phyloP scores from a whole-genome alignment of 1,140 invertebrate genomes.

The Nixonia krombeini region DNA sequence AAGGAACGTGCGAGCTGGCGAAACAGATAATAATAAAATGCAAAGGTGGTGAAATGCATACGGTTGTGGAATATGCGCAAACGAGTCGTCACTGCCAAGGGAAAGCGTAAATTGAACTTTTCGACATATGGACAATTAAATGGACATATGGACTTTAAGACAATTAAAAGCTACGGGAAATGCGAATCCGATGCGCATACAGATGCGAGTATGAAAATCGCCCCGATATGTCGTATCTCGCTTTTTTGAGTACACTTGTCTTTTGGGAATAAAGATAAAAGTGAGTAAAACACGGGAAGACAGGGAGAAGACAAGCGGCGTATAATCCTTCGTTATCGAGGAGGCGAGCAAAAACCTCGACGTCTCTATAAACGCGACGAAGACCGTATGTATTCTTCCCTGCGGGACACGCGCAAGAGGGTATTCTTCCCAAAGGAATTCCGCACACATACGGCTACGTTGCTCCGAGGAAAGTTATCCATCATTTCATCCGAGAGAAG shows the following conservation, averaged over 20 bases:
- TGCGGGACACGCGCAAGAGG: slow-evolving; percentile 7
- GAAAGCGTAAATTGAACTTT: too few relatives aligned
- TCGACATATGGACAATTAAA: neutral
- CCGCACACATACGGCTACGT: slow-evolving; percentile 17
- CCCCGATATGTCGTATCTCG: neutral
- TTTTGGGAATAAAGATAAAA: slow-evolving; percentile 33
- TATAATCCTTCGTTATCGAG: slow-evolving; percentile 42
- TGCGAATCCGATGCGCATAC: too few relatives aligned
- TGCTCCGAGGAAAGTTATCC: slow-evolving; percentile 19
- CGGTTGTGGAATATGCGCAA: too few relatives aligned
- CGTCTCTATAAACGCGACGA: slow-evolving; percentile 28
- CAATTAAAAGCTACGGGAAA: too few relatives aligned
- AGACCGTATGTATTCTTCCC: slow-evolving; percentile 2
- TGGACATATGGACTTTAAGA: too few relatives aligned
- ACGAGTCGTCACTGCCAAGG: too few relatives aligned
- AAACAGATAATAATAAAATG: too few relatives aligned
- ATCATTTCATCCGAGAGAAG: slow-evolving; percentile 16
- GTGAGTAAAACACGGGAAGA: slow-evolving; percentile 18
- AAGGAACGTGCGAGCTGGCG: too few relatives aligned
- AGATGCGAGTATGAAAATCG: too few relatives aligned
- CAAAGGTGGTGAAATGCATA: too few relatives aligned
- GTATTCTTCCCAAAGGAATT: slow-evolving; percentile 13
- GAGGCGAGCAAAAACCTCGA: slow-evolving; percentile 26
- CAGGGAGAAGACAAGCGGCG: slow-evolving; percentile 23
- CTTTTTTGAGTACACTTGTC: slow-evolving; percentile 4